Evolutionary conservation across 2,888 invertebrate species (phyloP), one percentile per base, ranked within the genome.

Genomic region (Pheosia tremula): DNA sequence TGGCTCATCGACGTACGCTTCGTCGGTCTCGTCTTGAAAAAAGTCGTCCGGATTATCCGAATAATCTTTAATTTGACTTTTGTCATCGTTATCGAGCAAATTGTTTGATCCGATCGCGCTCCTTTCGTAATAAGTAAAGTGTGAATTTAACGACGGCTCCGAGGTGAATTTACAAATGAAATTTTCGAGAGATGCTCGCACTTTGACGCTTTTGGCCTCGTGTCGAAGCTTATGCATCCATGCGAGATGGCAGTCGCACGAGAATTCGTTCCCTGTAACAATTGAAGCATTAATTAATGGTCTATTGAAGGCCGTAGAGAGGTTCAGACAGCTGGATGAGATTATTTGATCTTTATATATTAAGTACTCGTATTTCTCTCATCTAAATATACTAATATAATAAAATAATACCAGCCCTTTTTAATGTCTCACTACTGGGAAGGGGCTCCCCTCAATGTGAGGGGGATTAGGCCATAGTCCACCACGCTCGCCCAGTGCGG

Each of bases 171-270:
- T 95, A 88, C 97, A 97, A 78, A 95, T 95, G 82, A 97, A 94
- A 83, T 96, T 95, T 84, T 97, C 96, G 67, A 97, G 94, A 63
- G 96, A 95, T 75, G 95, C 95, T 77, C 95, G 95, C 74, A 97
- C 95, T 87, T 95, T 95, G 67, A 94, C 92, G 88, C 96, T 97
- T 85, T 95, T 95, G 70, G 97, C 97, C 82, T 97, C 97, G 87
- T 96, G 96, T 68, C 95, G 95, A 71, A 97, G 94, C 71, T 95
- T 95, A 91, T 96, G 96, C 93, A 97, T 95, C 97, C 97, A 97
- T 64, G 95, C 95, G 79, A 97, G 94, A 75, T 97, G 96, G 85
- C 97, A 97, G 91, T 97, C 97, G 91, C 97, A 98, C 83, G 96
- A 94, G 88, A 97, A 96, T 80, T 95, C 96, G 91, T 97, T 98